Evolutionary conservation across 2,113 vertebrate species (phyloP).

Genomic region (Heterotilapia buettikoferi): DNA sequence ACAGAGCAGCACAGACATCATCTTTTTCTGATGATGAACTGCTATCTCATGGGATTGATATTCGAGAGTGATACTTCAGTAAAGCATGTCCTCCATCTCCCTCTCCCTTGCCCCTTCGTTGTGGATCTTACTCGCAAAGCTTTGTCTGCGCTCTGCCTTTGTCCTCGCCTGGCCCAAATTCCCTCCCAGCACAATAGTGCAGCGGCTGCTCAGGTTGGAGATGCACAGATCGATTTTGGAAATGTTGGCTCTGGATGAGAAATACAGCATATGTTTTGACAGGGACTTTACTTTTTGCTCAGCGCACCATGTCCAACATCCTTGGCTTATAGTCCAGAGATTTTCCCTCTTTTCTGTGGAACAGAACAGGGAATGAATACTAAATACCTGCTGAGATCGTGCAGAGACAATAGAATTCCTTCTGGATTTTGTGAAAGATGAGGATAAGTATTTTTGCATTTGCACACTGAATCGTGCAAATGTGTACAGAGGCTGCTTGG

Average conservation of each 20-base stretch:
- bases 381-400: conserved; percentile 21
- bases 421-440: background rate
- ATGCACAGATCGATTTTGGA: conserved; percentile 14
- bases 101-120: background rate
- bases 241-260: conserved; percentile 14
- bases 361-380: conserved; percentile 22
- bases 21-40: background rate
- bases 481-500: background rate
- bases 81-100: conserved; percentile 11
- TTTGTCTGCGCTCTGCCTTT: background rate
- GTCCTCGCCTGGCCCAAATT: conserved; percentile 11
- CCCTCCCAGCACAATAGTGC: conserved; percentile 2
- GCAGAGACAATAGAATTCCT: background rate
- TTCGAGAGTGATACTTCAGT: background rate
- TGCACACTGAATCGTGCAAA: background rate
- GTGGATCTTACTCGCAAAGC: background rate
- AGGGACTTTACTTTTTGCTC: conserved; percentile 16
- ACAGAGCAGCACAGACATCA: background rate
- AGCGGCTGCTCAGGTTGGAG: background rate
- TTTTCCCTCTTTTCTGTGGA: background rate
- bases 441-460: background rate
- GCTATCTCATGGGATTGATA: conserved; percentile 15
- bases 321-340: conserved; percentile 46
- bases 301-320: conserved; percentile 7
- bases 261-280: conserved; percentile 34